Evolutionary conservation across 2,888 invertebrate genomes (phyloP).

Genomic region (Scrobipalpa costella): DNA sequence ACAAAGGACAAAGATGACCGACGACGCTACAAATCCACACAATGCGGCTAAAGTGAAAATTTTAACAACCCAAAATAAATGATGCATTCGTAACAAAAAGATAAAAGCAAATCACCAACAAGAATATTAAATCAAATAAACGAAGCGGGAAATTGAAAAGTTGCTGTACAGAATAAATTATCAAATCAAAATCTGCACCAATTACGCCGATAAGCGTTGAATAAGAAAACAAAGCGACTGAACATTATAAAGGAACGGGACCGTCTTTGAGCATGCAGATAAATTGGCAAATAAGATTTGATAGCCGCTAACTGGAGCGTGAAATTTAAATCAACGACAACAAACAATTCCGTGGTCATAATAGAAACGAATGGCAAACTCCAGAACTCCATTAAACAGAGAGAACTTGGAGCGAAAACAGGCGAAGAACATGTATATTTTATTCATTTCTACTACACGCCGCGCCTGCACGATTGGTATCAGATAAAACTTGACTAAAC

Average conservation of each 20-base stretch:
- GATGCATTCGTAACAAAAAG: neutral
- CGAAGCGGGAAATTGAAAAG: neutral
- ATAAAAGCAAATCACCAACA: neutral
- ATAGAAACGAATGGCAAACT: constrained; percentile 75
- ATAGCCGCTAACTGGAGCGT: constrained; percentile 64
- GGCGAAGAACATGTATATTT: constrained; percentile 72
- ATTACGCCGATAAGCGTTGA: constrained; percentile 42
- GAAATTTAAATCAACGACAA: constrained; percentile 73
- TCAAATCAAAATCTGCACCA: constrained; percentile 37
- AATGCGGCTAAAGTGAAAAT: constrained; percentile 24
- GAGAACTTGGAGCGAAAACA: constrained; percentile 65
- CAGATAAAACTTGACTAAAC: constrained; percentile 71
- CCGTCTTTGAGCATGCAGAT: constrained; percentile 47
- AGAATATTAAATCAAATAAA: constrained; percentile 1
- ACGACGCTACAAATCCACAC: constrained; percentile 44
- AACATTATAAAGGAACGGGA: constrained; percentile 37
- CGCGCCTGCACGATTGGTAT: constrained; percentile 68
- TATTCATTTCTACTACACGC: constrained; percentile 72
- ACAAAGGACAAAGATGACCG: constrained; percentile 59
- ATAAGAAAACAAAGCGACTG: constrained; percentile 44
- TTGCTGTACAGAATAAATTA: constrained; percentile 31
- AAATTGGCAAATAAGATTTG: constrained; percentile 66
- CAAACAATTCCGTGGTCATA: constrained; percentile 68
- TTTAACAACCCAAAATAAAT: constrained; percentile 17
- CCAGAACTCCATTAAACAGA: constrained; percentile 73